phyloP scores from a whole-genome alignment of 2,888 invertebrate species.

The Caenorhabditis panamensis region DNA sequence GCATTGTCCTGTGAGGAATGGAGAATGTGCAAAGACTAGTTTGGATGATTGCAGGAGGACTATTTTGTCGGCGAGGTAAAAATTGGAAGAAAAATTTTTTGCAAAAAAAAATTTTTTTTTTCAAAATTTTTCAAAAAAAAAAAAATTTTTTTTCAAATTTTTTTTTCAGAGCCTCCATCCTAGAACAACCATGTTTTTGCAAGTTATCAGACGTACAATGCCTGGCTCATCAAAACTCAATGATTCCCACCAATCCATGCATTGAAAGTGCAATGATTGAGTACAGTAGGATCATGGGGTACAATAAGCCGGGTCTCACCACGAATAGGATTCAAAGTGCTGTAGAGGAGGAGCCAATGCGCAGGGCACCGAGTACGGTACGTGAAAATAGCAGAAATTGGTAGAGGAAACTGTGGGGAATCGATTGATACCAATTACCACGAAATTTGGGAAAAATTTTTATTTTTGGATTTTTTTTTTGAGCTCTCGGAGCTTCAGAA shows the following conservation, averaged over 20 bases:
- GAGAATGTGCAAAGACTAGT: constrained; percentile 54
- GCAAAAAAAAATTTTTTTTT: background rate
- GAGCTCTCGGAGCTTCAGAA: background rate
- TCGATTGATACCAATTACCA: background rate
- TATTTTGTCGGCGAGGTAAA: constrained; percentile 61
- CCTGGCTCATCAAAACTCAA: constrained; percentile 66
- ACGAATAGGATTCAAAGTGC: constrained; percentile 36
- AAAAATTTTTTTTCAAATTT: no score
- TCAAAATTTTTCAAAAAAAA: no score
- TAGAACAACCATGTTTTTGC: constrained; percentile 79
- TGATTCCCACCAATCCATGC: constrained; percentile 79
- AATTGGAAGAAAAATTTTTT: no score
- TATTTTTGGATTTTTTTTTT: background rate
- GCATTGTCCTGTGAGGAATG: constrained; percentile 64
- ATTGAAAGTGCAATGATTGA: constrained; percentile 73
- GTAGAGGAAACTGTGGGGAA: background rate
- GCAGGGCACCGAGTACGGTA: constrained; percentile 42
- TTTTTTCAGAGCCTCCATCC: constrained; percentile 71
- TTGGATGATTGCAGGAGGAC: constrained; percentile 65
- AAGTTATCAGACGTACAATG: constrained; percentile 72
- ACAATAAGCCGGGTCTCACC: constrained; percentile 56
- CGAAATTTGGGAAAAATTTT: no score
- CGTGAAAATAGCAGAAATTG: constrained; percentile 1
- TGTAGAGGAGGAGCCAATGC: constrained; percentile 27
- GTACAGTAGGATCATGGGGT: constrained; percentile 64